Evolutionary conservation across 2,113 vertebrate species (phyloP).

Genomic region (Narcine bancroftii): DNA sequence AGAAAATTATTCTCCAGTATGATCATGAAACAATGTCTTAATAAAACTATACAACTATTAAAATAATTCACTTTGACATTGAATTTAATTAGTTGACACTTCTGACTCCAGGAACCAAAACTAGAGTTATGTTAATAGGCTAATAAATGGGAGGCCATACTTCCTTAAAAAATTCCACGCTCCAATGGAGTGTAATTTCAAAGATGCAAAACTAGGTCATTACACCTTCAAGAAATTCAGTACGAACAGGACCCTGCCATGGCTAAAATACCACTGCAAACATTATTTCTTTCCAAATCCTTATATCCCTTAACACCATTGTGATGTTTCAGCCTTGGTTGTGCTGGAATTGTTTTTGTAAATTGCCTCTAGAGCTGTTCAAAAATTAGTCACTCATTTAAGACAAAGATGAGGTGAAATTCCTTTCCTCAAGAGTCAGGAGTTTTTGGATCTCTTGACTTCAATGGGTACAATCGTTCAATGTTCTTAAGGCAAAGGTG

Average conservation of each 20-base stretch:
- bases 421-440: background rate
- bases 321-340: no score
- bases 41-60: background rate
- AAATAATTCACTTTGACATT: conserved; percentile 29
- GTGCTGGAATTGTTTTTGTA: no score
- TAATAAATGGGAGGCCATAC: background rate
- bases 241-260: no score
- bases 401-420: background rate
- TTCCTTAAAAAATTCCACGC: background rate
- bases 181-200: background rate
- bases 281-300: no score
- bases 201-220: background rate
- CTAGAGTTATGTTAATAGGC: background rate
- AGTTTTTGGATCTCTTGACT: background rate
- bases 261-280: no score
- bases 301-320: no score
- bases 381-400: no score
- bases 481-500: no score
- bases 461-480: background rate
- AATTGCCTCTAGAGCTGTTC: no score
- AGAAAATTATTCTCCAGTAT: background rate
- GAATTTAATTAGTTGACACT: background rate
- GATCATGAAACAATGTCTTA: background rate
- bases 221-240: background rate
- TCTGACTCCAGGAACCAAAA: background rate